A percentile compares a stretch with the other conserved stretches of the same genome.
Evolutionary conservation across 2,888 invertebrate species (phyloP).

Genomic region (Creontiades dilutus): DNA sequence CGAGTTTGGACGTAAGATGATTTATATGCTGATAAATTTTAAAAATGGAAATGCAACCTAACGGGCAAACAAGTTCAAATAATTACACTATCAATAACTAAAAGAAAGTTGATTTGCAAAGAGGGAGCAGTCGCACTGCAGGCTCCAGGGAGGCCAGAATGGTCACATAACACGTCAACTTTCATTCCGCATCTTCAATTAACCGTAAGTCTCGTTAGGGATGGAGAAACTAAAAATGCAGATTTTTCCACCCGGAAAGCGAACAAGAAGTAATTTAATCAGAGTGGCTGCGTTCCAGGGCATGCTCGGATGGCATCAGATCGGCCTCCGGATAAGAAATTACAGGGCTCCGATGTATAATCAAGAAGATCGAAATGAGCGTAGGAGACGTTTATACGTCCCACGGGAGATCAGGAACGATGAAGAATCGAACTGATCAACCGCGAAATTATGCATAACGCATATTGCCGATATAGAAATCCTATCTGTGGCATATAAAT

Average conservation of each 20-base stretch:
- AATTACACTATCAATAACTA: too few species aligned
- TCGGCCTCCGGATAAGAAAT: conserved; percentile 3
- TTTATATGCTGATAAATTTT: too few species aligned
- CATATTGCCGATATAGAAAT: too few species aligned
- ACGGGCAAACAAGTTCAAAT: too few species aligned
- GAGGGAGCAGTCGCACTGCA: too few species aligned
- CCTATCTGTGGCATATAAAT: too few species aligned
- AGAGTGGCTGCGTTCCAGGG: background rate
- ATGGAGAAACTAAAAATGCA: conserved; percentile 6
- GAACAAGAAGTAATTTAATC: conserved; percentile 17
- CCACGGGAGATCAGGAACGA: background rate
- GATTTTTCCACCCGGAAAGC: background rate
- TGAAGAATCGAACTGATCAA: background rate
- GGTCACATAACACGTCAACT: conserved; percentile 17
- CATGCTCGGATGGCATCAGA: background rate
- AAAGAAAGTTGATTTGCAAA: too few species aligned
- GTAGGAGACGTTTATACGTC: background rate
- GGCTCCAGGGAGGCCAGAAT: background rate
- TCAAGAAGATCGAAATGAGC: background rate
- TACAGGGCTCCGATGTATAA: conserved; percentile 9
- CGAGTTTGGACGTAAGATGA: too few species aligned
- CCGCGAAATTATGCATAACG: too few species aligned
- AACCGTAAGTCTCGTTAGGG: background rate
- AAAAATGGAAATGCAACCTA: too few species aligned
- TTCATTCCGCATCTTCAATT: background rate